Percentiles rank a stretch among this genome's conserved stretches.
These are phyloP conservation scores for Xiphophorus hellerii DNA, from an alignment of 2,113 vertebrate species.

Conservation along the genomic window DNA sequence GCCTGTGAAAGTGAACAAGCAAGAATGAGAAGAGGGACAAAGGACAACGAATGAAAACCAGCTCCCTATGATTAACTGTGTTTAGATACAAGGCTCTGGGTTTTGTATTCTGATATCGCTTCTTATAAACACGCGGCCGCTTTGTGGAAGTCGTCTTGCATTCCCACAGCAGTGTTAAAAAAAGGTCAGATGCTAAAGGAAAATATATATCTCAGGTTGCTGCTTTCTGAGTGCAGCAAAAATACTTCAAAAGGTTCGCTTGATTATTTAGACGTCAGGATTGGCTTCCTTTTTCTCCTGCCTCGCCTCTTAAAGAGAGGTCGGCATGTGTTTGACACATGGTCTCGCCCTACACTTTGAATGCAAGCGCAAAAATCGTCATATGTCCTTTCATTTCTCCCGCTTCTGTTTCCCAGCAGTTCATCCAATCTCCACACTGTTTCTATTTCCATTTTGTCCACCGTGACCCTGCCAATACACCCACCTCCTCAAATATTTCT, in stretches of 20 bases:
- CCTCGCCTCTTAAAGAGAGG: constrained; percentile 49
- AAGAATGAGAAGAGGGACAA: constrained; percentile 5
- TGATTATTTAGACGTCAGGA: constrained; percentile 55
- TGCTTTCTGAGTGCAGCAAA: constrained; percentile 36
- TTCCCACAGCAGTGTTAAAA: constrained; percentile 47
- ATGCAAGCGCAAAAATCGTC: constrained; percentile 34
- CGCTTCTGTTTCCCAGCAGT: constrained; percentile 38
- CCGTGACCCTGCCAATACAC: constrained; percentile 57
- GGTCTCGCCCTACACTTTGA: constrained; percentile 42
- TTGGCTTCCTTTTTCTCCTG: constrained; percentile 31
- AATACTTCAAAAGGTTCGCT: constrained; percentile 38
- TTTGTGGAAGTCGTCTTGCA: constrained; percentile 23
- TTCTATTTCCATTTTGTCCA: constrained; percentile 57
- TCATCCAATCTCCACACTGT: constrained; percentile 42
- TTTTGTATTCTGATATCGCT: constrained; percentile 48
- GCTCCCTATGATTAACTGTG: constrained; percentile 33
- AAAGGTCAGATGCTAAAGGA: constrained; percentile 35
- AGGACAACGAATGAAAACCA: constrained; percentile 31
- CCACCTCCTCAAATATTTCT: constrained; percentile 63
- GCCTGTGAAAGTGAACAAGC: constrained; percentile 30
- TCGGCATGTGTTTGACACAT: constrained; percentile 45
- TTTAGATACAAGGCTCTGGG: constrained; percentile 40
- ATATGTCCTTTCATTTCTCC: constrained; percentile 47
- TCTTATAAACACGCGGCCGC: constrained; percentile 54
- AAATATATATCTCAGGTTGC: constrained; percentile 23